These are phyloP conservation scores for Tauraco erythrolophus DNA, from an alignment of 2,113 vertebrate genomes.

Conservation along the genomic window DNA sequence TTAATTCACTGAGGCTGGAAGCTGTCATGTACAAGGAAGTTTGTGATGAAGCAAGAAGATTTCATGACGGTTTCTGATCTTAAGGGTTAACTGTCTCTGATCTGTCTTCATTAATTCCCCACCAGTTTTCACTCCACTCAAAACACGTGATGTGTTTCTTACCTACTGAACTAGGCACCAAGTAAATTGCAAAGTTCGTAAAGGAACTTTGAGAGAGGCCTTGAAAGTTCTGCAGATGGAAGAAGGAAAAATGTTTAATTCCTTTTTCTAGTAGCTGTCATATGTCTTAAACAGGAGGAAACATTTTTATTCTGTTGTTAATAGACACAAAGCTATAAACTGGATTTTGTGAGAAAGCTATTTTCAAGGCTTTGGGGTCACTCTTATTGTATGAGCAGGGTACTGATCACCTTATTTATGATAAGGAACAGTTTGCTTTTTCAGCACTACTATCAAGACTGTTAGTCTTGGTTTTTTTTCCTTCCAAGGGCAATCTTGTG, in stretches of 20 bases:
- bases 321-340: background rate
- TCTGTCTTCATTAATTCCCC: background rate
- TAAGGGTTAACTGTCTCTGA: background rate
- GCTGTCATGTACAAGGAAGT: background rate
- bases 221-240: background rate
- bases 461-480: background rate
- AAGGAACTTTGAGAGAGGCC: background rate
- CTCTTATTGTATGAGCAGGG: background rate
- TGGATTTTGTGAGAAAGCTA: background rate
- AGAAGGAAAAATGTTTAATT: background rate
- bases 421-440: background rate
- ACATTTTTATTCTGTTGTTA: background rate
- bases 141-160: background rate
- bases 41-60: background rate
- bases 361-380: background rate
- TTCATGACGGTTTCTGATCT: background rate
- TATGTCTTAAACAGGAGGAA: background rate
- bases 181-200: background rate
- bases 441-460: background rate
- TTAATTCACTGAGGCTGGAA: background rate
- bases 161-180: background rate
- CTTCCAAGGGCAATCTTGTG: background rate
- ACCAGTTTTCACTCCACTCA: background rate
- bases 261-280: background rate
- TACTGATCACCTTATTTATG: background rate